These are phyloP conservation scores for Beaufortia kweichowensis DNA, from an alignment of 2,113 vertebrate species.

Conservation along the genomic window DNA sequence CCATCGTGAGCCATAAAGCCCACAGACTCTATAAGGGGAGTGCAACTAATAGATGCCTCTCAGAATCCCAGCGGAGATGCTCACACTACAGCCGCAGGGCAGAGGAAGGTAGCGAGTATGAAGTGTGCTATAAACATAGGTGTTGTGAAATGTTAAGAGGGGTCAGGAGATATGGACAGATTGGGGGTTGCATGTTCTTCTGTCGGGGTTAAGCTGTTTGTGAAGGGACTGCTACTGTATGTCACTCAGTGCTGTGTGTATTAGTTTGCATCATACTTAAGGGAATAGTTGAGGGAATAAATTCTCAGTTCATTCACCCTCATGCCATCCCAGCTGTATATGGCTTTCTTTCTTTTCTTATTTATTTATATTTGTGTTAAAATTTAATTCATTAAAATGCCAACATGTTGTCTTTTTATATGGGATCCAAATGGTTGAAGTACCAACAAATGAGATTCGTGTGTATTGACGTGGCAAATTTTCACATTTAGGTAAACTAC, in stretches of 20 bases:
- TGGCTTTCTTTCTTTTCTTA: no score
- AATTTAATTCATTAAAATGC: no score
- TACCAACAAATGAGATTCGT: no score
- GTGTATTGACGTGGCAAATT: no score
- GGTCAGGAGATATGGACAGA: slow-evolving; percentile 8
- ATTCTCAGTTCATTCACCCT: no score
- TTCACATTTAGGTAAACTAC: no score
- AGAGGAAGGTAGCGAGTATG: slow-evolving; percentile 14
- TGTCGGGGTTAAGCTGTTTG: slow-evolving; percentile 34
- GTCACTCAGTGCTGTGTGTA: slow-evolving; percentile 14
- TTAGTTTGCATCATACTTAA: not conserved
- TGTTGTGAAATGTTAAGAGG: slow-evolving; percentile 35
- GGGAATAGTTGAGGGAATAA: not conserved
- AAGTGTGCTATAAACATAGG: slow-evolving; percentile 35
- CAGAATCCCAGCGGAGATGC: slow-evolving; percentile 17
- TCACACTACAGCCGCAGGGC: not conserved
- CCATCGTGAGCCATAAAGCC: slow-evolving; percentile 24
- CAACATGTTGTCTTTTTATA: no score
- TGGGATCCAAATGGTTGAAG: no score
- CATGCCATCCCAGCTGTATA: no score
- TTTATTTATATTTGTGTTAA: no score
- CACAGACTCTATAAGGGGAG: slow-evolving; percentile 35
- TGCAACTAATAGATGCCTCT: slow-evolving; percentile 43
- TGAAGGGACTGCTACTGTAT: not conserved
- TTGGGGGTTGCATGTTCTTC: not conserved